Evolutionary conservation across 1,140 invertebrate species (phyloP).

Genomic region (Andrena cerasifolii): DNA sequence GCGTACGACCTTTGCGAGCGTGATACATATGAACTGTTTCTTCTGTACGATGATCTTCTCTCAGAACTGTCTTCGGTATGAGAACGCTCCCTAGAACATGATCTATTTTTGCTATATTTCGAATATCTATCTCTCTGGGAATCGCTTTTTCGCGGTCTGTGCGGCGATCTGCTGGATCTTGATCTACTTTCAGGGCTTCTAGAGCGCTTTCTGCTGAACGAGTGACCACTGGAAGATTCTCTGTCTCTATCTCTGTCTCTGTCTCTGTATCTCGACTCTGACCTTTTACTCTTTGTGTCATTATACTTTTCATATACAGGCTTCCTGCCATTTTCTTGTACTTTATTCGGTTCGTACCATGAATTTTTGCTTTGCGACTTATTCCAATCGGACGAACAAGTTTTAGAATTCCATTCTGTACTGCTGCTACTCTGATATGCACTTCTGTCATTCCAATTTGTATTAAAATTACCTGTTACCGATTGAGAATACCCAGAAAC

Average conservation of each 20-base stretch:
- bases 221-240: constrained; percentile 27
- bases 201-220: constrained; percentile 54
- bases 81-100: constrained; percentile 46
- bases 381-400: constrained; percentile 35
- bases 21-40: constrained; percentile 20
- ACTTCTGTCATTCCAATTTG: constrained; percentile 56
- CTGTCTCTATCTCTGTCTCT: constrained; percentile 43
- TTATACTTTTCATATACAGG: constrained; percentile 14
- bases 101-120: constrained; percentile 49
- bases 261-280: constrained; percentile 49
- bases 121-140: constrained; percentile 55
- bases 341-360: constrained; percentile 31
- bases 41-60: constrained; percentile 52
- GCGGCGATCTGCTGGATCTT: constrained; percentile 53
- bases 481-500: constrained; percentile 41
- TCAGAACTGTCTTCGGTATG: constrained; percentile 52
- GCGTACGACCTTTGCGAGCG: constrained; percentile 48
- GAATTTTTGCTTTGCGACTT: constrained; percentile 34
- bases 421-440: constrained; percentile 32
- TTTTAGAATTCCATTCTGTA: constrained; percentile 54
- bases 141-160: constrained; percentile 60
- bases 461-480: constrained; percentile 44
- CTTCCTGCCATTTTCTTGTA: constrained; percentile 34
- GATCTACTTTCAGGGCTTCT: constrained; percentile 54
- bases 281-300: constrained; percentile 20